Evolutionary conservation across 2,797 vertebrate genomes (phyloP), one percentile per base, ranked within the genome.

Genomic region (Pygocentrus nattereri): DNA sequence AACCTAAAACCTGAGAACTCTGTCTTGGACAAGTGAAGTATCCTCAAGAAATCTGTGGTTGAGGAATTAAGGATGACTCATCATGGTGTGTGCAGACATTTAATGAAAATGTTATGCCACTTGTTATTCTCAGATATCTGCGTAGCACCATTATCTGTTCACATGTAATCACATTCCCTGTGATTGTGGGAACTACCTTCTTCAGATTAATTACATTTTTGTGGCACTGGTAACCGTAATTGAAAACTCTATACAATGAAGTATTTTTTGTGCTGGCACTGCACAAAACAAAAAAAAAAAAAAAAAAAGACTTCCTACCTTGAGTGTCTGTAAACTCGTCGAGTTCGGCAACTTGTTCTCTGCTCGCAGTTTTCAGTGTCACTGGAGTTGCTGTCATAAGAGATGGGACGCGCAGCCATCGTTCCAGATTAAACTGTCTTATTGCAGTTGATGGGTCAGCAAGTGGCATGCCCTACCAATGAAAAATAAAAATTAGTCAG

Each of bases 351-450:
- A 91, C 93, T 93, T 86, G 96, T 94, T 92, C 94, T 95, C 89
- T 94, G 93, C 93, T 96, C 96, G 91, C 95, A 96, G 89, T 95
- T 95, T 93, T 96, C 96, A 85, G 95, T 95, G 90, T 97, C 95
- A 78, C 95, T 97, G 91, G 95, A 96, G 92, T 96, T 96, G 95
- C 94, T 95, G 92, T 97, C 96, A 94, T 96, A 96, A 91, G 95
- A 94, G 91, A 95, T 92, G 90, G 94, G 94, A 88, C 92, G 94
- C 93, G 93, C 94, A 94, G 95, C 96, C 96, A 96, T 97, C 25
- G 12, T 59, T 21, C 50, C 41, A 79, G 49, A 75, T 70, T 52
- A 68, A 61, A 75, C 44, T 2, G 4, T 13, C 23, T 79, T 61
- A 23, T 8, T 50, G 13, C 50, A 15, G 67, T 7, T 23, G 31